Base-by-base conservation (phyloP, 2,113 vertebrate genomes). In the Lampris incognitus region DNA sequence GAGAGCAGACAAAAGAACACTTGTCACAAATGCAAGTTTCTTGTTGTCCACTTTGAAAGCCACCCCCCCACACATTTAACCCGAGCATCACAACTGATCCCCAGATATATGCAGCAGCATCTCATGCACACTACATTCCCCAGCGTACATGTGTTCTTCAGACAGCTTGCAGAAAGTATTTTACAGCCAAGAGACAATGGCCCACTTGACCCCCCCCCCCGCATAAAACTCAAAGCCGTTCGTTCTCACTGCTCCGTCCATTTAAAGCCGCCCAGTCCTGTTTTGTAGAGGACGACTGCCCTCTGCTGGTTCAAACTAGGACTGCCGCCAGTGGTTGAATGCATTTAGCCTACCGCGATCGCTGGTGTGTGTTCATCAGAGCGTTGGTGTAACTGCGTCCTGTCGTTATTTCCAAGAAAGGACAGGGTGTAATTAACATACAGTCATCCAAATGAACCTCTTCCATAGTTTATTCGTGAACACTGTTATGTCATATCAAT, bases 351-450 rank as follows among this genome's bases (percentile, higher is more conserved):
- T 64, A 11, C 1, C 54, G 7, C 5, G 24, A 3, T 50, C 59
- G 69, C 55, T 10, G 11, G 77, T 55, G 55, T 51, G 24, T 81
- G 76, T 82, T 54, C 66, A 75, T 64, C 74, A 76, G 71, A 76
- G 74, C 68, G 9, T 24, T 69, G 37, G 54, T 36, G 36, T 39
- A 88, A 69, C 87, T 91, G 87, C 82, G 10, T 76, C 84, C 91
- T 91, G 85, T 85, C 86, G 90, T 82, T 57, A 39, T 66, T 59
- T 68, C n/a, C 51, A 52, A 64, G 86, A 78, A 74, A 76, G 72
- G 42, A 76, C 74, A 81, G 51, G 79, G 74, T 78, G 66, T 67
- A 74, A 6, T 63, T 44, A 78, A 55, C 13, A 4, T 55, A 24
- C 24, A 50, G 49, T 50, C 10, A 8, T 3, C 9, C 52, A 55